These are phyloP conservation scores for Tupaia chinensis DNA, from an alignment of 2,113 vertebrate genomes.

Conservation along the genomic window DNA sequence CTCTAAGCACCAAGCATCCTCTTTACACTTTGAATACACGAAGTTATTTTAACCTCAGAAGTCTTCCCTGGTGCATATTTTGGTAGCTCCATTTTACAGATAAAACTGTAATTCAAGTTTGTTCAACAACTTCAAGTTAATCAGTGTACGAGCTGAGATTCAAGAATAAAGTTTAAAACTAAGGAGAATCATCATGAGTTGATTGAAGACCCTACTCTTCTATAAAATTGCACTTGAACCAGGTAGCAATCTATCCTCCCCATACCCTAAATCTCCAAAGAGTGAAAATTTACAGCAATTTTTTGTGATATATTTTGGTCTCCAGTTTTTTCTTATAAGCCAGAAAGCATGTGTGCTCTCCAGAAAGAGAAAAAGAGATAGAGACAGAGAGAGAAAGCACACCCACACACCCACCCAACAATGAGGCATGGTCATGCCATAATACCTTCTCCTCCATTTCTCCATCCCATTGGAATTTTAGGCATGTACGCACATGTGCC, in stretches of 20 bases:
- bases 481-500: too few species aligned
- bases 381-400: too few species aligned
- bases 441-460: too few species aligned
- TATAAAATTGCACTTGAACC: background rate
- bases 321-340: background rate
- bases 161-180: background rate
- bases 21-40: background rate
- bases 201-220: background rate
- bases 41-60: slow-evolving; percentile 19
- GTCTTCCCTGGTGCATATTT: background rate
- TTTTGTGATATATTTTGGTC: background rate
- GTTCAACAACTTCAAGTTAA: background rate
- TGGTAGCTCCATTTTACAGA: background rate
- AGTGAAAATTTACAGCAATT: background rate
- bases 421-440: too few species aligned
- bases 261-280: background rate
- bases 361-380: too few species aligned
- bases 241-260: background rate
- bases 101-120: background rate
- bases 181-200: slow-evolving; percentile 24
- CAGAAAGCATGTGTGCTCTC: too few species aligned
- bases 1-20: background rate
- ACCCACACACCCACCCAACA: too few species aligned
- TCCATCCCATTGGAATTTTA: too few species aligned
- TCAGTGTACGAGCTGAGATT: background rate